Percentiles rank a stretch among this genome's conserved stretches.
phyloP scores from a whole-genome alignment of 2,888 invertebrate species.

The Papilio gigon region DNA sequence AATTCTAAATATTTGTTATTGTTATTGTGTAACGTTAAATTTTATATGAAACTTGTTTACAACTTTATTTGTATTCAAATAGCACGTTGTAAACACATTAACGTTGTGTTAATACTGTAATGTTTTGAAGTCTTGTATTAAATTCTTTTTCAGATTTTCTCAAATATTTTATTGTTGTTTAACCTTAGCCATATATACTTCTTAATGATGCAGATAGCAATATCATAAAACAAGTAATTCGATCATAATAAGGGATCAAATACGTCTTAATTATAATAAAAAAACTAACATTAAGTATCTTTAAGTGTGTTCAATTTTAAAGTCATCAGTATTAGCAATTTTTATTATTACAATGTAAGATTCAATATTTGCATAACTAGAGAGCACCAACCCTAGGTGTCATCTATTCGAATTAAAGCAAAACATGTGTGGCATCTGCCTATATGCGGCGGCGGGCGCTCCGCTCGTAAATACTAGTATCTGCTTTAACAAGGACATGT shows the following conservation, averaged over 20 bases:
- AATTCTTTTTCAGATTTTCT: background rate
- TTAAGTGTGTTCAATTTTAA: too few relatives aligned
- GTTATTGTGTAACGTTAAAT: background rate
- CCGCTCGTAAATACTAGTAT: conserved; percentile 76
- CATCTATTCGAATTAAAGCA: conserved; percentile 81
- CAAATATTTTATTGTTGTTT: background rate
- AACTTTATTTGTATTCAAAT: background rate
- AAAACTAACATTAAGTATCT: too few relatives aligned
- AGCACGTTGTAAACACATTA: background rate
- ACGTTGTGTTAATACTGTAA: background rate
- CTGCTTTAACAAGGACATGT: conserved; percentile 71
- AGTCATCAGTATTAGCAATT: too few relatives aligned
- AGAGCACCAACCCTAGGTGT: conserved; percentile 63
- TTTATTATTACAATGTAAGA: too few relatives aligned
- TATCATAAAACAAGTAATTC: too few relatives aligned
- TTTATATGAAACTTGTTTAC: conserved; percentile 7
- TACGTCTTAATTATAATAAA: too few relatives aligned
- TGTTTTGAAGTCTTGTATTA: background rate
- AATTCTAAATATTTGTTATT: conserved; percentile 28
- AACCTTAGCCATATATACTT: too few relatives aligned
- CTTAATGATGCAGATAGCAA: too few relatives aligned
- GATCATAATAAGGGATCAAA: too few relatives aligned
- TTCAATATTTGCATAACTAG: conserved; percentile 4
- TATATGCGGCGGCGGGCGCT: conserved; percentile 63
- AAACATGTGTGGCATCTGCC: conserved; percentile 80